phyloP scores from a whole-genome alignment of 2,113 vertebrate species.

The Redunca redunca region DNA sequence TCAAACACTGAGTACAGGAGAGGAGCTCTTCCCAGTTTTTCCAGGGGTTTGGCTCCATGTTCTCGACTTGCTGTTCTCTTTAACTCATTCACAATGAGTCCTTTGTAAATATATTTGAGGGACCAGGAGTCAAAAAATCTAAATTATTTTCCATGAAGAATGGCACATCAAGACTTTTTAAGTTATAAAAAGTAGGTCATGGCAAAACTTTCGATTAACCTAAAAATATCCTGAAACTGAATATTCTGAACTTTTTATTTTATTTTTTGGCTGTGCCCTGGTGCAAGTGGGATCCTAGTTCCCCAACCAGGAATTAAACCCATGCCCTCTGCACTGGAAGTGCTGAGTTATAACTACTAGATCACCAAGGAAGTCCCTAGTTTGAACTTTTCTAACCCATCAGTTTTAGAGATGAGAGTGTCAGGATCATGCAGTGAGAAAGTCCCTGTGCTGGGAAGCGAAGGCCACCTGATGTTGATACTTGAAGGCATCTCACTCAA shows the following conservation, averaged over 20 bases:
- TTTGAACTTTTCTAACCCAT: not conserved
- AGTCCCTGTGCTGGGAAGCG: not conserved
- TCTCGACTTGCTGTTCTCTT: not conserved
- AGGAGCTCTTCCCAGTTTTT: not conserved
- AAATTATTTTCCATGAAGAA: not conserved
- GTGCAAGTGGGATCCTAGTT: not conserved
- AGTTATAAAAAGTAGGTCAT: not conserved
- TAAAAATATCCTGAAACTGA: not conserved
- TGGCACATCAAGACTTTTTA: not conserved
- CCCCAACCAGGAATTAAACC: not conserved
- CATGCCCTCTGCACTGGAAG: not conserved
- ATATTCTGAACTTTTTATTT: not conserved
- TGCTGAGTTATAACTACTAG: not conserved
- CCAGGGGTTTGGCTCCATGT: too few species aligned
- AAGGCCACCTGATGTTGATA: not conserved
- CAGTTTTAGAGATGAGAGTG: not conserved
- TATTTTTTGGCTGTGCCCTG: not conserved
- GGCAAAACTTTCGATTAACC: not conserved
- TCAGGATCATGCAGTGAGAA: not conserved
- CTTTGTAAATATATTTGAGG: not conserved
- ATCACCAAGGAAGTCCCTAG: not conserved
- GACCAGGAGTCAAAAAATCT: not conserved
- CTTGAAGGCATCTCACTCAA: not conserved
- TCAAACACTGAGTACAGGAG: not conserved
- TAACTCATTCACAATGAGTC: not conserved